Base-by-base conservation (phyloP, 1,140 invertebrate species). In the Episyrphus balteatus region DNA sequence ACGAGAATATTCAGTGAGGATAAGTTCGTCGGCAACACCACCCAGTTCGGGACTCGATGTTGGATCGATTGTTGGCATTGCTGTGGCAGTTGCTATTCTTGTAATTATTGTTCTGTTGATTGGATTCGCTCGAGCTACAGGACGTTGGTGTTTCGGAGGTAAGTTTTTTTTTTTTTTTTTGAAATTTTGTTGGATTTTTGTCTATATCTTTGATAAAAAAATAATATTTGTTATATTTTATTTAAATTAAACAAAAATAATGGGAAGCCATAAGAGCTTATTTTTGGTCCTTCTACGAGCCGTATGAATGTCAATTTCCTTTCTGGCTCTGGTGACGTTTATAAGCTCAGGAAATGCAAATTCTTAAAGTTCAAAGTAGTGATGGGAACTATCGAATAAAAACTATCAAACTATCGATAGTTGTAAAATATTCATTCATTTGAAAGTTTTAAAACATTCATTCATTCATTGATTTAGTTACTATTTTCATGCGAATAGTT, bases 131-230 rank as follows among this genome's bases (percentile, higher is more conserved):
- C 80, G 83, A 53, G 77, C 80, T 39, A 86, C 83, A 43, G 82
- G 82, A 55, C 75, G 83, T 65, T 87, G 84, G 84, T 88, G 84
- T 68, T 88, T 87, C 64, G 82, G 81, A 69, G 84, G 84, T 87
- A 71, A 83, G 80, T 82, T 15, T 30, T 30, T 43, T 30, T 43
- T 15, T 12, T 36, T 36, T n/a, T 36, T 36, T 26, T 26, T 26
- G 8, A 5, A 26, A 26, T 5, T 26, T 5, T 26, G 8, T 26
- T 26, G 21, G n/a, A n/a, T n/a, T n/a, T 26, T 42, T 26, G 21
- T 42, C 26, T 21, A 42, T 42, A 26, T 42, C 13, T 26, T 26
- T 42, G 15, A 26, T 11, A 42, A 41, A 47, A 32, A 9, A 42
- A 34, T 37, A 11, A 19, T 13, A 19, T 33, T 19, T n/a, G 55